Base-by-base conservation (phyloP, 2,888 invertebrate genomes). In the Cryptops parisi region DNA sequence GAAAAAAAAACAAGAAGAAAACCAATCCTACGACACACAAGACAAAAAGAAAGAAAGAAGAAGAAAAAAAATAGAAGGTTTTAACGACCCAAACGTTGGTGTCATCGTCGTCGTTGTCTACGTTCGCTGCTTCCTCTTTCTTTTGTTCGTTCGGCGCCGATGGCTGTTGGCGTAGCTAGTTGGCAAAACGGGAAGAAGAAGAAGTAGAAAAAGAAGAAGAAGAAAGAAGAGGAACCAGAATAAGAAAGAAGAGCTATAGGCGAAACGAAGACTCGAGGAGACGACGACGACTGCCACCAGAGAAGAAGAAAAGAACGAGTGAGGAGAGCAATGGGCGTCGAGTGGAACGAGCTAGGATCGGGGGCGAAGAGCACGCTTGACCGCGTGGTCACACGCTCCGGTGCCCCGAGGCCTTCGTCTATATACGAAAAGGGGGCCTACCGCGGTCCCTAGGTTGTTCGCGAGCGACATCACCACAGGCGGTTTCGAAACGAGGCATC, bases 381-480 rank as follows among this genome's bases (percentile, higher is more conserved):
- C 43, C 44, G 51, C 47, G 47, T 33, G 47, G 47, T 47, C 47
- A 47, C 47, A 47, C 47, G 47, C 47, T 47, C 27, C 47, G 27
- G 9, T 47, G 47, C 47, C 47, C 47, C 19, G 33, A 33, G 33
- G 33, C 6, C n/a, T n/a, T 72, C 68, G 43, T 85, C 69, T 60
- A 82, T 80, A 52, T 75, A 70, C 19, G 86, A 84, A 61, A 75
- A 75, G 64, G 80, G n/a, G n/a, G n/a, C n/a, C n/a, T n/a, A n/a
- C n/a, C n/a, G n/a, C n/a, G n/a, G n/a, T n/a, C n/a, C n/a, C n/a
- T n/a, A n/a, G n/a, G n/a, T n/a, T n/a, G n/a, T n/a, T n/a, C n/a
- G n/a, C n/a, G n/a, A n/a, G n/a, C n/a, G n/a, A n/a, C n/a, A n/a
- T n/a, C n/a, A n/a, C n/a, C n/a, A n/a, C n/a, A n/a, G n/a, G n/a